A percentile compares a stretch with the other conserved stretches of the same genome.
Evolutionary conservation across 2,888 invertebrate species (phyloP).

Genomic region (Drosophila paucipuncta): DNA sequence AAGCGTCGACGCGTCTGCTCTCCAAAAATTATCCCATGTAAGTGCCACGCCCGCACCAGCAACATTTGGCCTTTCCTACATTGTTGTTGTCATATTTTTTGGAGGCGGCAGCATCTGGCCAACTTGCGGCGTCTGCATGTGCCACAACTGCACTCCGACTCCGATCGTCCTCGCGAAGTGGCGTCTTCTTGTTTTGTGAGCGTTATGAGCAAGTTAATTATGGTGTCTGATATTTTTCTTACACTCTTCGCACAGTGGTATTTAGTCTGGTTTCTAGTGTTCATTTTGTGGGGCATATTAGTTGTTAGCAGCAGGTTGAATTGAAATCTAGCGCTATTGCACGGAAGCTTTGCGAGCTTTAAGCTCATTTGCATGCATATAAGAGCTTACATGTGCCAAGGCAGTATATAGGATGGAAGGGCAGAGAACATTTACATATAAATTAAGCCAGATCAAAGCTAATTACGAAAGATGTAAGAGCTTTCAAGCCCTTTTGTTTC

Average conservation of each 20-base stretch:
- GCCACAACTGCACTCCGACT: not conserved
- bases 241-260: slow-evolving; percentile 30
- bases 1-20: slow-evolving; percentile 27
- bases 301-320: not conserved
- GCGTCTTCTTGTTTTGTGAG: slow-evolving; percentile 51
- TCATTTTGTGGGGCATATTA: slow-evolving; percentile 18
- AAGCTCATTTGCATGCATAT: not conserved
- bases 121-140: slow-evolving; percentile 37
- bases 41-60: slow-evolving; percentile 59
- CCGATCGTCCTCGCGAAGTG: slow-evolving; percentile 20
- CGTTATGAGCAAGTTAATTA: slow-evolving; percentile 79
- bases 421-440: not conserved
- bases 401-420: not conserved
- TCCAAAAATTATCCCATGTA: slow-evolving; percentile 56
- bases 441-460: not conserved
- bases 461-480: not conserved
- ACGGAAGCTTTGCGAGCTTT: not conserved
- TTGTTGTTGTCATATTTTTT: slow-evolving; percentile 10
- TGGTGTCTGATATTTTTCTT: slow-evolving; percentile 74
- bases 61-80: slow-evolving; percentile 35
- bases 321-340: not conserved
- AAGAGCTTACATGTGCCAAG: not conserved
- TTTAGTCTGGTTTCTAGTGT: slow-evolving; percentile 12
- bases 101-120: slow-evolving; percentile 60
- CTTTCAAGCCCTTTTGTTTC: not conserved